Base-by-base conservation (phyloP, 2,113 vertebrate genomes). In the Mus pahari region DNA sequence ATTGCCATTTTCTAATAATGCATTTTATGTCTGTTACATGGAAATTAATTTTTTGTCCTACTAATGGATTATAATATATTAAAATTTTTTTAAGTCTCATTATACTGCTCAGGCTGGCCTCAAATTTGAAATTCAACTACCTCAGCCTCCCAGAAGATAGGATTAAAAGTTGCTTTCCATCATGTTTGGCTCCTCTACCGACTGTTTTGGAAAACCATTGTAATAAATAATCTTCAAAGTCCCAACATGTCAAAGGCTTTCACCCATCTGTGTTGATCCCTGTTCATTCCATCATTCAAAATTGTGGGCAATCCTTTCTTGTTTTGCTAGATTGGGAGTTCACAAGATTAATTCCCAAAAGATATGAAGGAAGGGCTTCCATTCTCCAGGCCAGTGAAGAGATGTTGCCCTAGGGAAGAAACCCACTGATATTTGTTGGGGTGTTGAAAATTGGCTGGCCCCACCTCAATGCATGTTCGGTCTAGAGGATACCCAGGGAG, bases 21-120 rank as follows among this genome's bases (percentile, higher is more conserved):
- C 31, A 86, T 62, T 89, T 64, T 45, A 89, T 64, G 58, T 81
- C 77, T 89, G 22, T 95, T 24, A 13, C 71, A 93, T 84, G 48
- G 42, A 92, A 71, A 95, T 91, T 91, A 75, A 96, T 86, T 91
- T 87, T 48, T 45, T 86, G 55, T 66, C 39, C 16, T 58, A 48
- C 7, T 62, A 66, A 24, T 28, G 31, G 3, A 64, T 58, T 92
- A 71, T 73, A 94, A 88, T 60, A 6, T 36, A 90, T 7, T 82
- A 45, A 62, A 39, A 19, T 3, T 45, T 86, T 86, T 66, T 66
- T 17, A 48, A 60, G 42, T 66, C 28, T 33, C 17, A 58, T 58
- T 58, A 66, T 64, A 86, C 22, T 66, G 39, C 42, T 42, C 39
- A 86, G 28, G 17, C 42, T 86, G 42, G 17, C 31, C 39, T 86